Conservation (phyloP, 2,888 invertebrate species). For the Metallyticus violacea region DNA sequence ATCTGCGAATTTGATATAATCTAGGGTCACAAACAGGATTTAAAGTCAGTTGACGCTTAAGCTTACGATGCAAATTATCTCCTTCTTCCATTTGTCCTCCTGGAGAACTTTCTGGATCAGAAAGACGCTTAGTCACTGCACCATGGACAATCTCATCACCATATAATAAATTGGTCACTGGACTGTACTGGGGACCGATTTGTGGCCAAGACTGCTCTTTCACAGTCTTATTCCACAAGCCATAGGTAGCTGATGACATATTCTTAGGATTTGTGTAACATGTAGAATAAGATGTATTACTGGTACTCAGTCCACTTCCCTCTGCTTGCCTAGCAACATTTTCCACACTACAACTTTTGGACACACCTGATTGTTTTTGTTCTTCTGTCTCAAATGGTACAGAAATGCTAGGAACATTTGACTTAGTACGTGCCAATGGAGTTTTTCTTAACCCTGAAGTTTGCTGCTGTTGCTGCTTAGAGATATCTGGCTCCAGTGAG, state of each 20-base stretch:
- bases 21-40: conserved; percentile 79
- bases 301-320: neutral
- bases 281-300: neutral
- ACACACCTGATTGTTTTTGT: conserved; percentile 9
- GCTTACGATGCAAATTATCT: conserved; percentile 71
- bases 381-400: conserved; percentile 19
- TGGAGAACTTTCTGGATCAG: conserved; percentile 38
- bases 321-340: conserved; percentile 42
- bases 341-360: conserved; percentile 34
- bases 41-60: conserved; percentile 77
- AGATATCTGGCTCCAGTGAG: conserved; percentile 20
- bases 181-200: conserved; percentile 29
- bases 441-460: conserved; percentile 49
- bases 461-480: conserved; percentile 32
- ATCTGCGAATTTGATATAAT: conserved; percentile 49
- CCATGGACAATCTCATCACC: conserved; percentile 42
- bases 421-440: conserved; percentile 66
- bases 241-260: neutral
- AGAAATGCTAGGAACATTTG: conserved; percentile 51
- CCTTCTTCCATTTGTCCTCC: conserved; percentile 10
- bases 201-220: conserved; percentile 29
- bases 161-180: neutral
- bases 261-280: neutral
- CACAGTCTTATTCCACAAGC: conserved; percentile 36
- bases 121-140: conserved; percentile 46